phyloP scores from a whole-genome alignment of 2,113 vertebrate species.

The Stegastes partitus region DNA sequence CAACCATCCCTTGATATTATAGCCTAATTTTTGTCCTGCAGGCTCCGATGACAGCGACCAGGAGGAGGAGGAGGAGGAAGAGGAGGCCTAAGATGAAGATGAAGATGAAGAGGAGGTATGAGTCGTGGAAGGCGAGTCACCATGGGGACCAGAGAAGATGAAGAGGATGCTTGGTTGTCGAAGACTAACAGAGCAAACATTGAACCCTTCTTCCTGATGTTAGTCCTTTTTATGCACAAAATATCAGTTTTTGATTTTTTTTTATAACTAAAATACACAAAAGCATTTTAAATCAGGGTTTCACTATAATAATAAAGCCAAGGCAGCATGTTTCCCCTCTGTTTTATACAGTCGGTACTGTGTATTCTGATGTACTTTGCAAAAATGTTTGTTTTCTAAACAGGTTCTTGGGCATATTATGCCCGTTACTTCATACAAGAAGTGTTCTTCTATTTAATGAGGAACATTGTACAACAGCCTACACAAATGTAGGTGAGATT shows the following conservation, averaged over 20 bases:
- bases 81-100: slow-evolving; percentile 47
- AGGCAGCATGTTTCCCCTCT: slow-evolving; percentile 55
- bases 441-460: slow-evolving; percentile 16
- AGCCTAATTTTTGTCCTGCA: slow-evolving; percentile 39
- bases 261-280: slow-evolving; percentile 61
- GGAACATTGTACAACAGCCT: slow-evolving; percentile 6
- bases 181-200: slow-evolving; percentile 63
- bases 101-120: slow-evolving; percentile 65
- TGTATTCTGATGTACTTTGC: slow-evolving; percentile 54
- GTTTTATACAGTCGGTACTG: slow-evolving; percentile 59
- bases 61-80: slow-evolving; percentile 67
- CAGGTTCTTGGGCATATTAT: slow-evolving; percentile 14
- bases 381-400: slow-evolving; percentile 39
- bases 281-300: slow-evolving; percentile 75
- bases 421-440: slow-evolving; percentile 19
- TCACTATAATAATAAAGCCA: slow-evolving; percentile 68
- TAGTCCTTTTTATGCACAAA: slow-evolving; percentile 79
- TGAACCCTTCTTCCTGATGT: slow-evolving; percentile 48
- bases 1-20: neutral
- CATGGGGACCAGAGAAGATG: slow-evolving; percentile 67
- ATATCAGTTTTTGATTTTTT: slow-evolving; percentile 50
- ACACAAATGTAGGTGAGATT: slow-evolving; percentile 1
- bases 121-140: slow-evolving; percentile 60
- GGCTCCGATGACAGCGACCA: slow-evolving; percentile 84
- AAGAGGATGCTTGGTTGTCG: slow-evolving; percentile 62